Evolutionary conservation across 2,888 invertebrate genomes (phyloP).

Genomic region (Empis stercorea): DNA sequence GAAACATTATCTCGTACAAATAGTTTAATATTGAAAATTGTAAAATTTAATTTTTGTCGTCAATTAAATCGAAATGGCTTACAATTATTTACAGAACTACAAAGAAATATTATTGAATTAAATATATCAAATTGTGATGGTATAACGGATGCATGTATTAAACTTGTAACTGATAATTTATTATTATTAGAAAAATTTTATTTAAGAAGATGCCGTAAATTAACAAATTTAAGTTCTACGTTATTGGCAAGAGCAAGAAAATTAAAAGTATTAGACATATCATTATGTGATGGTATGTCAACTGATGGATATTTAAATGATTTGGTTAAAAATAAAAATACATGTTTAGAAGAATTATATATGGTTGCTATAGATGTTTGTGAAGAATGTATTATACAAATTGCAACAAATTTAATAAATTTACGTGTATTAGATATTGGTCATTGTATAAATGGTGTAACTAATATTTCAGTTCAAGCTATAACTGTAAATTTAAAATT

Average conservation of each 20-base stretch:
- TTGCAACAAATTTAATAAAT: constrained; percentile 45
- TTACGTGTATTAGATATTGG: constrained; percentile 49
- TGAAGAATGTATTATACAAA: constrained; percentile 45
- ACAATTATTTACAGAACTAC: constrained; percentile 28
- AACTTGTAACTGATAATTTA: constrained; percentile 45
- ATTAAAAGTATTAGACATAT: constrained; percentile 48
- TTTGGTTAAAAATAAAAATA: constrained; percentile 39
- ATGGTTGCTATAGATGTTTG: constrained; percentile 48
- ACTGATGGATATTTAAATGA: constrained; percentile 48
- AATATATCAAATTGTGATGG: constrained; percentile 52
- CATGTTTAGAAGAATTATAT: constrained; percentile 40
- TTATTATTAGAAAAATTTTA: constrained; percentile 45
- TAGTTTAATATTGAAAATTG: constrained; percentile 24
- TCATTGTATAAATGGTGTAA: constrained; percentile 57
- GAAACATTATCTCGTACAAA: constrained; percentile 41
- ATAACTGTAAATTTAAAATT: constrained; percentile 49
- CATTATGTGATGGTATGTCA: constrained; percentile 52
- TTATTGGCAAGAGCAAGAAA: constrained; percentile 42
- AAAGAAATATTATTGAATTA: constrained; percentile 42
- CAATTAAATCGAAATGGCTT: constrained; percentile 25
- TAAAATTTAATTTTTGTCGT: constrained; percentile 25
- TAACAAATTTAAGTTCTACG: constrained; percentile 48
- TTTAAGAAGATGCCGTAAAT: constrained; percentile 48
- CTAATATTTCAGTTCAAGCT: constrained; percentile 52
- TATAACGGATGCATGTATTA: constrained; percentile 50